These are phyloP conservation scores for Labeo catla DNA, from an alignment of 2,113 vertebrate genomes.

Conservation along the genomic window DNA sequence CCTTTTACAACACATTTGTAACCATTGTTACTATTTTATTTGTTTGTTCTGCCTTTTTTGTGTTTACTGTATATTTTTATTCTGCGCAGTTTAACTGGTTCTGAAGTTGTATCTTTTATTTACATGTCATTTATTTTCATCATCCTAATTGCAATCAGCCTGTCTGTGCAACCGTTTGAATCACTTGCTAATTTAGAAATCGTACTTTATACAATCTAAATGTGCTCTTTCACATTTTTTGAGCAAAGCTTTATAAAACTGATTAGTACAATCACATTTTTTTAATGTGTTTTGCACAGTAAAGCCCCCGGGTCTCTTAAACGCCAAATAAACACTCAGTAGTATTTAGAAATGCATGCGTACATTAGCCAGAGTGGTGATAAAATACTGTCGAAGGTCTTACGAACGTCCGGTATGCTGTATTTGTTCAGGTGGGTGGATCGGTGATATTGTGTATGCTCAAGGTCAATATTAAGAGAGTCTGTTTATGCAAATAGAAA, in stretches of 20 bases:
- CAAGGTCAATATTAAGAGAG: slow-evolving; percentile 23
- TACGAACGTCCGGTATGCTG: background rate
- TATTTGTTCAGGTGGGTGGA: slow-evolving; percentile 26
- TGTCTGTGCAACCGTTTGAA: slow-evolving; percentile 62
- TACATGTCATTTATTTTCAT: slow-evolving; percentile 59
- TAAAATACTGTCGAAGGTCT: slow-evolving; percentile 7
- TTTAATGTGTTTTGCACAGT: slow-evolving; percentile 50
- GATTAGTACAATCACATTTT: slow-evolving; percentile 67
- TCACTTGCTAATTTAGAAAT: slow-evolving; percentile 61
- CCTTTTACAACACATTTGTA: slow-evolving; percentile 45
- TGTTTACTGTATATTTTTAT: slow-evolving; percentile 52
- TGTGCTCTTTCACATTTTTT: slow-evolving; percentile 28
- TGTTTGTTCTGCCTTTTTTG: slow-evolving; percentile 50
- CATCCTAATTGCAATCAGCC: slow-evolving; percentile 66
- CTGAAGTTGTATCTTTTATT: slow-evolving; percentile 47
- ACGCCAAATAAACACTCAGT: slow-evolving; percentile 62
- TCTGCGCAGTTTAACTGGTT: slow-evolving; percentile 67
- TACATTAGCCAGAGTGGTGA: slow-evolving; percentile 4
- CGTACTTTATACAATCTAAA: slow-evolving; percentile 48
- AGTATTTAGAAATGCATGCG: slow-evolving; percentile 22
- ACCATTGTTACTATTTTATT: slow-evolving; percentile 40
- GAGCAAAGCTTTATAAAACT: slow-evolving; percentile 58
- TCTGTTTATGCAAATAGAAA: slow-evolving; percentile 2
- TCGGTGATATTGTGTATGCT: slow-evolving; percentile 37
- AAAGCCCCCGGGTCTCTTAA: slow-evolving; percentile 41